phyloP scores from a whole-genome alignment of 2,888 invertebrate genomes.

The Steinernema hermaphroditum region DNA sequence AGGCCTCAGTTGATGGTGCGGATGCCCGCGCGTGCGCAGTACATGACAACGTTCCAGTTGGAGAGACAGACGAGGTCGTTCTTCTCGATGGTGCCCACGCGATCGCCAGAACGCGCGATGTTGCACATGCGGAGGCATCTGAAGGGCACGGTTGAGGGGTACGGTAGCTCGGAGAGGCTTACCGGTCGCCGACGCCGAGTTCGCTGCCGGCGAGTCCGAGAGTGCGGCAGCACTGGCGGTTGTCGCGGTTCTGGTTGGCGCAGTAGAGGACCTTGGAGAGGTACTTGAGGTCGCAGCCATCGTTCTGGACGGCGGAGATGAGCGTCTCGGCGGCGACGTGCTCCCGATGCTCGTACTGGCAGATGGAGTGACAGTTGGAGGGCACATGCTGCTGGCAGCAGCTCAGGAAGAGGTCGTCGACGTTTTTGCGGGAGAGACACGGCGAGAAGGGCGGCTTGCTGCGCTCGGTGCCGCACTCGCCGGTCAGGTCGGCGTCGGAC shows the following conservation, averaged over 20 bases:
- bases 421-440: slow-evolving; percentile 56
- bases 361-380: slow-evolving; percentile 59
- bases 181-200: slow-evolving; percentile 59
- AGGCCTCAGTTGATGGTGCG: slow-evolving; percentile 55
- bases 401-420: slow-evolving; percentile 61
- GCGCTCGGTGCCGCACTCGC: slow-evolving; percentile 59
- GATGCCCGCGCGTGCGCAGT: slow-evolving; percentile 61
- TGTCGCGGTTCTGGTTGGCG: slow-evolving; percentile 64
- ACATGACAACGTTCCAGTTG: slow-evolving; percentile 65
- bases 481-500: slow-evolving; percentile 55
- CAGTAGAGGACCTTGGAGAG: slow-evolving; percentile 60
- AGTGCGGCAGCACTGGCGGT: slow-evolving; percentile 60
- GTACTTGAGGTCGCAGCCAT: slow-evolving; percentile 51
- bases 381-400: slow-evolving; percentile 63
- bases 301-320: slow-evolving; percentile 55
- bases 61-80: slow-evolving; percentile 60
- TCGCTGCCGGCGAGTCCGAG: slow-evolving; percentile 58
- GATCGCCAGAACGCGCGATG: slow-evolving; percentile 52
- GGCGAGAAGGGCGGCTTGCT: slow-evolving; percentile 60
- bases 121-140: slow-evolving; percentile 63
- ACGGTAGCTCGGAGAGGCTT: not conserved
- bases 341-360: slow-evolving; percentile 64
- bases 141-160: slow-evolving; percentile 12
- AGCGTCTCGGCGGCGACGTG: slow-evolving; percentile 61
- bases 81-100: slow-evolving; percentile 55